These are phyloP conservation scores for Nilaparvata lugens DNA, from an alignment of 1,140 invertebrate species.

Conservation along the genomic window DNA sequence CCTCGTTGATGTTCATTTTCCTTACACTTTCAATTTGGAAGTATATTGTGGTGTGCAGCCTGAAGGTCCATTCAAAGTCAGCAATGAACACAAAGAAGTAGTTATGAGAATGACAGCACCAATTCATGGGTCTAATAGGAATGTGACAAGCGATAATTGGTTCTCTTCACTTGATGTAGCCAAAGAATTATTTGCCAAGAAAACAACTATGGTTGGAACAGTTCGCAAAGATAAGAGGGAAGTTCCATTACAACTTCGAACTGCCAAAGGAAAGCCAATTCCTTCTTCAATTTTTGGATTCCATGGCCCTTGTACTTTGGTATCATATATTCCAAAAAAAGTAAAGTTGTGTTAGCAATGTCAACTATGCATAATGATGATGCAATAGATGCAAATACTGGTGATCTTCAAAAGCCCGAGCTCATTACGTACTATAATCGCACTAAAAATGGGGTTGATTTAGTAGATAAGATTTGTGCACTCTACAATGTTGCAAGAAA, in stretches of 20 bases:
- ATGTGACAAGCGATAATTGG: not conserved
- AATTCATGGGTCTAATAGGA: not conserved
- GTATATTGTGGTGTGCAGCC: not conserved
- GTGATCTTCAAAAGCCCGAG: not conserved
- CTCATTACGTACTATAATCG: not conserved
- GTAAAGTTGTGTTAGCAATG: not conserved
- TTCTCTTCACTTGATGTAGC: not conserved
- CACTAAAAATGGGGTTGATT: not conserved
- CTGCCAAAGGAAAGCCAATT: not conserved
- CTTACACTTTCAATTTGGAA: not conserved
- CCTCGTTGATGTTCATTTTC: not conserved
- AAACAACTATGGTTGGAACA: not conserved
- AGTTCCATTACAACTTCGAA: not conserved
- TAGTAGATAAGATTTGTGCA: not conserved
- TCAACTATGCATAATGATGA: not conserved
- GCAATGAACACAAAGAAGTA: not conserved
- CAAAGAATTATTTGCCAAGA: not conserved
- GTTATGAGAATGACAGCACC: not conserved
- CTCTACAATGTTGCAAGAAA: not conserved
- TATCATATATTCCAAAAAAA: not conserved
- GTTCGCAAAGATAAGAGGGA: not conserved
- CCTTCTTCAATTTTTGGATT: not conserved
- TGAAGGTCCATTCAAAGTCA: not conserved
- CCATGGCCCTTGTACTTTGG: not conserved
- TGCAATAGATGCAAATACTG: not conserved